Percentiles rank a stretch among this genome's conserved stretches.
phyloP scores from a whole-genome alignment of 2,888 invertebrate genomes.

The Barypeithes pellucidus region DNA sequence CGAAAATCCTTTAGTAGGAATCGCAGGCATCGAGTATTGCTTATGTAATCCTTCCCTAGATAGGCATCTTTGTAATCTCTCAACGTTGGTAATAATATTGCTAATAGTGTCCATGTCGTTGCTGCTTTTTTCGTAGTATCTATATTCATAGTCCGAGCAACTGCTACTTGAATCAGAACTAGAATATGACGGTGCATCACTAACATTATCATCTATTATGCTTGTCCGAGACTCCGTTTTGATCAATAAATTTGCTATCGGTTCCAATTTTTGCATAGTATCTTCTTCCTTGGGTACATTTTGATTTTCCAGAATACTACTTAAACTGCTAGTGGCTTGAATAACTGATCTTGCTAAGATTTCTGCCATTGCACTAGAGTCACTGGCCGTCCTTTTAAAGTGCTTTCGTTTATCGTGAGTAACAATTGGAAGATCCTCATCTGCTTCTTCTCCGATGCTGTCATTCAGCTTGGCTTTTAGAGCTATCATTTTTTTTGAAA shows the following conservation, averaged over 20 bases:
- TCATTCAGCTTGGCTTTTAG: constrained; percentile 75
- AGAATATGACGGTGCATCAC: constrained; percentile 57
- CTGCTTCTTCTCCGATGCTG: constrained; percentile 70
- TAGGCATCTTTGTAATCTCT: constrained; percentile 58
- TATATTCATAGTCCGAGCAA: constrained; percentile 66
- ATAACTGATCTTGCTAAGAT: constrained; percentile 79
- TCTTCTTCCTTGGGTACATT: constrained; percentile 66
- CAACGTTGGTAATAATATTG: constrained; percentile 74
- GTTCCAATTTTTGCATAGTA: constrained; percentile 57
- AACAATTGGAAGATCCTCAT: constrained; percentile 70
- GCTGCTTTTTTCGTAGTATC: constrained; percentile 70
- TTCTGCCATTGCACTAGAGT: constrained; percentile 77
- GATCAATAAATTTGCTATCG: constrained; percentile 55
- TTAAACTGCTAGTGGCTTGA: constrained; percentile 75
- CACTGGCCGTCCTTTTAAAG: constrained; percentile 70
- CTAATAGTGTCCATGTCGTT: constrained; percentile 74
- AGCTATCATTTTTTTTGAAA: constrained; percentile 77
- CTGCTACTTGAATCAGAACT: constrained; percentile 57
- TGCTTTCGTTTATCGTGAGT: constrained; percentile 71
- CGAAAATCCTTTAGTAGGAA: constrained; percentile 57
- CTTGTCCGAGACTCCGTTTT: constrained; percentile 60
- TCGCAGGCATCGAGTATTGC: constrained; percentile 60
- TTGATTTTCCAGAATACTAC: constrained; percentile 75
- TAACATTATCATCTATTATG: constrained; percentile 50
- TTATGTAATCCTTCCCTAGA: constrained; percentile 56